Base-by-base conservation (phyloP, 1,140 invertebrate genomes). In the Polypedilum pembai region DNA sequence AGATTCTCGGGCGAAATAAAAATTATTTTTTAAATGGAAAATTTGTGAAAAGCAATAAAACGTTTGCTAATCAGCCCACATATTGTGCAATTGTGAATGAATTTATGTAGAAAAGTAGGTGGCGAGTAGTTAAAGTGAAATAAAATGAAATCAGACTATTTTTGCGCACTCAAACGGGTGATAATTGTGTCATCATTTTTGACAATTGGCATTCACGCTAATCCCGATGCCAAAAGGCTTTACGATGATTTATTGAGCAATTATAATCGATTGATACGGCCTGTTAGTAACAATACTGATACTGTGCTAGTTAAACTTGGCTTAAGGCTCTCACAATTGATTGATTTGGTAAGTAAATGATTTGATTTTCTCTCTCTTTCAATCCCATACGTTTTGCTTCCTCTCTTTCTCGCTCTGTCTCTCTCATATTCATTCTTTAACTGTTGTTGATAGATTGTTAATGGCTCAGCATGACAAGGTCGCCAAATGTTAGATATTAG, bases 171-270 rank as follows among this genome's bases (percentile, higher is more conserved):
- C 3, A 69, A 69, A 21, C 18, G 15, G 4, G 17, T 18, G 15
- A 69, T 69, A 69, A 69, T 69, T 69, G 15, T 69, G 5, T 69
- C 65, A 10, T 21, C 20, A 69, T 18, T 69, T 69, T 56, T 56
- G 45, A 56, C 45, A n/a, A 69, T 69, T 69, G 65, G 65, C 17
- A 56, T 56, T 69, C 65, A 69, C 65, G 85, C 85, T 45, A 95
- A 95, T 86, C 93, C 93, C 0, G 94, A 97, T 79, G 94, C 94
- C 1, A 96, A 96, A 81, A 86, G 94, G 74, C 87, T 96, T 33
- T 96, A 96, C 82, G 94, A 97, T 80, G 96, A 99, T 84, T 85
- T 99, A 66, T 86, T 99, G 75, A 94, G 94, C 78, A 96, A 95
- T 83, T 99, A 99, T 83, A 98, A 99, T 85, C 89, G 95, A 76